phyloP scores from a whole-genome alignment of 2,113 vertebrate species.

The Plecturocebus donacophilus region DNA sequence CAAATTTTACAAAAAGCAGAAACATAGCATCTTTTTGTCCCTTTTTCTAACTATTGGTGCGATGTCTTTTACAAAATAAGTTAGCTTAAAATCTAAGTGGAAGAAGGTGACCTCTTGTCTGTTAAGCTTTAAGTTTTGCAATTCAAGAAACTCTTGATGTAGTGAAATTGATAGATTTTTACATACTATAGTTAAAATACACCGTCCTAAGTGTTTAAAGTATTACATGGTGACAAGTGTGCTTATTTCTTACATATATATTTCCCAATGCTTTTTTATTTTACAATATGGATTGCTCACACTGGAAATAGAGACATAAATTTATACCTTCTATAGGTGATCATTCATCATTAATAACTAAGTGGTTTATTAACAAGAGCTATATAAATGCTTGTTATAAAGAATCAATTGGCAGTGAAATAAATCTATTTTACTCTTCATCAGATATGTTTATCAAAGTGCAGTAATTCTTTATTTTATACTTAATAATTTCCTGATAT shows the following conservation, averaged over 20 bases:
- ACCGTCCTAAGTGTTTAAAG: background rate
- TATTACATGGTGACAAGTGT: background rate
- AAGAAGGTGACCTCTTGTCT: background rate
- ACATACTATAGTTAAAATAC: background rate
- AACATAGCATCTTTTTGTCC: background rate
- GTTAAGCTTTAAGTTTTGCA: background rate
- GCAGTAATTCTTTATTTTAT: background rate
- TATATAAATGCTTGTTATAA: background rate
- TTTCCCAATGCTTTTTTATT: background rate
- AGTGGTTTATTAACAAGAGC: background rate
- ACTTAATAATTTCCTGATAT: background rate
- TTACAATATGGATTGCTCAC: background rate
- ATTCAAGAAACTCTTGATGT: background rate
- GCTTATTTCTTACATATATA: background rate
- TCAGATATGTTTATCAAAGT: background rate
- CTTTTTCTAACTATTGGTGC: background rate
- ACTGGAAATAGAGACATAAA: background rate
- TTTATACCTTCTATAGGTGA: background rate
- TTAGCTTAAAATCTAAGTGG: background rate
- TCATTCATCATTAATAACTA: background rate
- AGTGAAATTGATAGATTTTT: background rate
- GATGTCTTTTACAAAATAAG: background rate
- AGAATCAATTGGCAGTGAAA: background rate
- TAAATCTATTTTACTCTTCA: background rate
- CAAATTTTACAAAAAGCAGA: background rate